Evolutionary conservation across 2,888 invertebrate genomes (phyloP), one percentile per base, ranked within the genome.

Genomic region (Thumatha senex): DNA sequence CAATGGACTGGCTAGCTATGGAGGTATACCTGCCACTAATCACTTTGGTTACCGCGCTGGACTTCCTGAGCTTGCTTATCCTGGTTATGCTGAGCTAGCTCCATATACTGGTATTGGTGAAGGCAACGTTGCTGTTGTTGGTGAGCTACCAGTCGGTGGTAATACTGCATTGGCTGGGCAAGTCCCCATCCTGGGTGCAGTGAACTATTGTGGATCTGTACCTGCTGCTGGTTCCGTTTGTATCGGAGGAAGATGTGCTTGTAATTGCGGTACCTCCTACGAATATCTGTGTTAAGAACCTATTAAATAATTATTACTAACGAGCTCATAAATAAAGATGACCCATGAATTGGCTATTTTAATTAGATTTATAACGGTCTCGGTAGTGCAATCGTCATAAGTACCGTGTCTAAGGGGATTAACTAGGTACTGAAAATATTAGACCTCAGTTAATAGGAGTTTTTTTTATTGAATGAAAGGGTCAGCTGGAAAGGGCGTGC

Each of bases 171-270:
- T 79, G 36, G 63, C 62, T 11, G 81, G 18, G 18, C 69, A 67
- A 45, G 67, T 82, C 36, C 77, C 80, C 18, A 72, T 80, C 51
- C 49, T 74, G 46, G 80, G 79, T n/a, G 67, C 72, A 40, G 80
- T 82, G 13, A 60, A 53, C 31, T 74, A 79, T 57, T 68, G 80
- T 14, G 83, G 82, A 12, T 53, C 54, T 29, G 70, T 82, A 11
- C 70, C 72, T 18, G 78, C 82, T 50, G 67, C 63, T 46, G 83
- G 82, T 30, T 47, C 67, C 9, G 80, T 80, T 46, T 61, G 71
- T 42, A 77, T 82, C 53, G 44, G 70, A 15, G 80, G 79, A 9
- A 63, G 67, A 45, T 79, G 78, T 54, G 70, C 70, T 0, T 76
- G 80, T 52, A 72, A 74, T 1, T 70, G 2, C 18, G 18, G 18